phyloP scores from a whole-genome alignment of 2,888 invertebrate species.

The Pollenia angustigena region DNA sequence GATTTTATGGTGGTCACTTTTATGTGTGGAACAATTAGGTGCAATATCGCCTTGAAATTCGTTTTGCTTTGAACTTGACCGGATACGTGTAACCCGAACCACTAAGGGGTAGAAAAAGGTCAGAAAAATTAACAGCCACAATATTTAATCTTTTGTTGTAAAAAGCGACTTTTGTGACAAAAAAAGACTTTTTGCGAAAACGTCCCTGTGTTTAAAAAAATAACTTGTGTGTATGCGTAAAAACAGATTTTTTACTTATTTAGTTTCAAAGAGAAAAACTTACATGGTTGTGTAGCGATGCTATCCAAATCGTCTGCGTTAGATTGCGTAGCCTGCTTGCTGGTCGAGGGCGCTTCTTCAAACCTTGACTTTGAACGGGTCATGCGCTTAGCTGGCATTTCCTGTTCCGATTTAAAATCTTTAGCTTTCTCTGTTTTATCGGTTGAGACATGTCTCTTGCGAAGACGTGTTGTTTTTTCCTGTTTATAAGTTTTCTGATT shows the following conservation, averaged over 20 bases:
- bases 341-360: conserved; percentile 18
- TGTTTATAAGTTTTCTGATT: background rate
- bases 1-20: background rate
- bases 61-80: conserved; percentile 48
- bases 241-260: no score
- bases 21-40: conserved; percentile 29
- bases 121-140: background rate
- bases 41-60: conserved; percentile 49
- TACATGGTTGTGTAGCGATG: conserved; percentile 30
- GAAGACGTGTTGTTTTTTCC: background rate
- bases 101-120: conserved; percentile 1
- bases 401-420: background rate
- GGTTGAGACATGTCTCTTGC: conserved; percentile 15
- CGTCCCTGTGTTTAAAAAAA: no score
- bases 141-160: no score
- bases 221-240: no score
- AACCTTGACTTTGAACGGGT: conserved; percentile 64
- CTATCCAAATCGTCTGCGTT: conserved; percentile 15
- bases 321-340: background rate
- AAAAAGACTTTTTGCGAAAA: no score
- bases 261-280: conserved; percentile 11
- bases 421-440: background rate
- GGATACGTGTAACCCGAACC: conserved; percentile 24
- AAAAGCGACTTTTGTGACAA: no score
- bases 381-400: conserved; percentile 45